Conservation (phyloP, 35 echinoderm and acorn worm species). For the Acanthaster planci region DNA sequence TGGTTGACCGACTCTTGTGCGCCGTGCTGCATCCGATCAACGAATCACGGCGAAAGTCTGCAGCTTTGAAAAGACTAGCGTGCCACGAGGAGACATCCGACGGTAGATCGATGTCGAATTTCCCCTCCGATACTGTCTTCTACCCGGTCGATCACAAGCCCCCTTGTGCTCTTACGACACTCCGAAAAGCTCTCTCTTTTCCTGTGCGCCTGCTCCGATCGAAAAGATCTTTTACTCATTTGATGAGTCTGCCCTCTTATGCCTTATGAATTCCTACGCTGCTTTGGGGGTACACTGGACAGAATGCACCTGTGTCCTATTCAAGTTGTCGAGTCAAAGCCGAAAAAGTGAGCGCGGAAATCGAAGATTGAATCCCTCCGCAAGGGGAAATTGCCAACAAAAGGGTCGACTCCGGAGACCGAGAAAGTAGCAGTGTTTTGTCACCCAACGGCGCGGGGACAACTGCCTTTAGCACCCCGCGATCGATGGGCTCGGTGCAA, state of each 20-base stretch:
- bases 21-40: not conserved
- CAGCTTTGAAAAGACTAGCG: not conserved
- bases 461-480: slow-evolving; percentile 6
- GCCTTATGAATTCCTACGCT: not conserved
- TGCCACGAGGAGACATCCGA: slow-evolving; percentile 16
- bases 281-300: not conserved
- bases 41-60: not conserved
- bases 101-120: slow-evolving; percentile 22
- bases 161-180: not conserved
- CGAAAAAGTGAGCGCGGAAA: slow-evolving; percentile 24
- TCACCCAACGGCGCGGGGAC: slow-evolving; percentile 29
- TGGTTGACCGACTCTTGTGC: slow-evolving; percentile 1
- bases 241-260: slow-evolving; percentile 4
- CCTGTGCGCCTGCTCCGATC: not conserved
- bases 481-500: slow-evolving; percentile 19
- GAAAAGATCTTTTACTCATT: slow-evolving; percentile 2
- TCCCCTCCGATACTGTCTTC: slow-evolving; percentile 15
- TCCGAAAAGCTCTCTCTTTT: slow-evolving; percentile 18
- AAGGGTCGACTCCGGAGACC: slow-evolving; percentile 23
- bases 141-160: not conserved
- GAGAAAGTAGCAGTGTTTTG: slow-evolving; percentile 33
- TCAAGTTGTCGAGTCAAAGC: not conserved
- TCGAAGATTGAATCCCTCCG: not conserved
- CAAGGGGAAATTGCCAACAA: slow-evolving; percentile 23
- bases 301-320: not conserved